These are phyloP conservation scores for Slavum lentiscoides DNA, from an alignment of 2,888 invertebrate genomes.

Conservation along the genomic window DNA sequence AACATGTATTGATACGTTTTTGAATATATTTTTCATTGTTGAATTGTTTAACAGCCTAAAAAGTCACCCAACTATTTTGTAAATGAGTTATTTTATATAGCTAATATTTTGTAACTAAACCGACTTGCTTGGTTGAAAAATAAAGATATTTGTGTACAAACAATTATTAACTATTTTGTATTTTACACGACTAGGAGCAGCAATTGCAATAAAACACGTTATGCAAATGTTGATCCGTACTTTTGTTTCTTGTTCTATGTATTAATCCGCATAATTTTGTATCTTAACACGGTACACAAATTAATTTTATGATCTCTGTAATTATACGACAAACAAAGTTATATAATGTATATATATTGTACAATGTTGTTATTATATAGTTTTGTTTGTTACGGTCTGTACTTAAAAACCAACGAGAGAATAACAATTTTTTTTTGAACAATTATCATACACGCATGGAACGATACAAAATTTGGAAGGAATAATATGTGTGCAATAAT, in stretches of 20 bases:
- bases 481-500: conserved; percentile 24
- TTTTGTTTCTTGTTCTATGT: not conserved
- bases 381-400: conserved; percentile 11
- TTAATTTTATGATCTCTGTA: conserved; percentile 26
- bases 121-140: no score
- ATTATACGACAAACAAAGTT: not conserved
- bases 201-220: not conserved
- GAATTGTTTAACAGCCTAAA: no score
- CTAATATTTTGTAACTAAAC: no score
- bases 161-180: no score
- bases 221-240: not conserved
- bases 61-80: no score
- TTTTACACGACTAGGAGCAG: not conserved
- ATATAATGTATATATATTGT: not conserved
- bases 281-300: not conserved
- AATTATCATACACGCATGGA: not conserved
- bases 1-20: no score
- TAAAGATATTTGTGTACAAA: no score
- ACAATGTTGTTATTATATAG: not conserved
- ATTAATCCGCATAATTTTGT: conserved; percentile 23
- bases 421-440: not conserved
- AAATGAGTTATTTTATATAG: no score
- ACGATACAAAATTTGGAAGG: not conserved
- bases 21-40: no score
- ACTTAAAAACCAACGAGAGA: conserved; percentile 21